These are phyloP conservation scores for Lycopodina hypogea DNA, from an alignment of 37 sponge, comb jelly and placozoan genomes.

Conservation along the genomic window DNA sequence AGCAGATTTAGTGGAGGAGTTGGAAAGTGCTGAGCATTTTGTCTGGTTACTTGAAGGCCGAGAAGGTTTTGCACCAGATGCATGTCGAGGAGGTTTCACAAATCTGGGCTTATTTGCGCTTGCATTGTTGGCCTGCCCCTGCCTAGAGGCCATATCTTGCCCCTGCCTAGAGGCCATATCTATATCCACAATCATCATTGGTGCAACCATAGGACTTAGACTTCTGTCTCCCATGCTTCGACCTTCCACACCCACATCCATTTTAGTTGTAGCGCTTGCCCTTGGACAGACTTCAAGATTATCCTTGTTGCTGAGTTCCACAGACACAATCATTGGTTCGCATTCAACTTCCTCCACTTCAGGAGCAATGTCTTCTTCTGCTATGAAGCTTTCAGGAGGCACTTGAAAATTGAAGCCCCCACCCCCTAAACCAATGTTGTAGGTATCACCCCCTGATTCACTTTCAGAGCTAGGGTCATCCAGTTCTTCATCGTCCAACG, in stretches of 20 bases:
- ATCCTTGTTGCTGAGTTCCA: conserved; percentile 45
- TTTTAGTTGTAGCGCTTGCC: conserved; percentile 16
- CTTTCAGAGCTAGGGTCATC: conserved; percentile 57
- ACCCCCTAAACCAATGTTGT: not conserved
- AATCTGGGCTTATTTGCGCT: not conserved
- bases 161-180: not conserved
- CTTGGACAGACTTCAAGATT: conserved; percentile 31
- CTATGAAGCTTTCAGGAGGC: conserved; percentile 37
- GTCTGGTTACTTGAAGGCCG: not conserved
- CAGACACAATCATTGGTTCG: conserved; percentile 46
- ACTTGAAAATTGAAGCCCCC: conserved; percentile 45
- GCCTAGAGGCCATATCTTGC: not conserved
- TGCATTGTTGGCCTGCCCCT: not conserved
- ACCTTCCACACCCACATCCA: conserved; percentile 26
- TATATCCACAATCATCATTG: conserved; percentile 4
- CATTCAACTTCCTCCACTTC: conserved; percentile 1
- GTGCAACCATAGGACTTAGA: conserved; percentile 37
- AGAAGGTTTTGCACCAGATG: too few relatives aligned
- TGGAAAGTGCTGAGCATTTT: not conserved
- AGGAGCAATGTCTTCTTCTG: conserved; percentile 25
- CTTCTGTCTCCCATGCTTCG: conserved; percentile 35
- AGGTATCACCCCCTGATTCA: conserved; percentile 16
- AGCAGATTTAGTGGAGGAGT: not conserved
- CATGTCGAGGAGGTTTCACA: too few relatives aligned
- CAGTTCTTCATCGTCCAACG: conserved; percentile 59